Base-by-base conservation (phyloP, 1,140 invertebrate species). In the Pygmarrhopalites habei region DNA sequence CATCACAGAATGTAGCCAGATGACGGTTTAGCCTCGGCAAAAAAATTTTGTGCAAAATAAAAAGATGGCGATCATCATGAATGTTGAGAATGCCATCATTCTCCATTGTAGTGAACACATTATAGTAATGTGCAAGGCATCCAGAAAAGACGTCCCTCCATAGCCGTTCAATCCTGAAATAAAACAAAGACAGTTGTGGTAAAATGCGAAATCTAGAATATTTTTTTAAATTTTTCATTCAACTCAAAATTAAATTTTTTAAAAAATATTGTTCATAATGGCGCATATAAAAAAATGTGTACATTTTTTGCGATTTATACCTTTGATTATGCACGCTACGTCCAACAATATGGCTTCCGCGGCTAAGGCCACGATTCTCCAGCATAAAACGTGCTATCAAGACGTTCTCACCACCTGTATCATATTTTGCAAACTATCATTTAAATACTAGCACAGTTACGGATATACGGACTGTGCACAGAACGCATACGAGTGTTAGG, bases 141-240 rank as follows among this genome's bases (percentile, higher is more conserved):
- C 15, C n/a, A 12, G 49, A 15, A 19, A 41, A 61, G 3, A 65
- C 57, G 26, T 65, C 63, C 7, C 49, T 28, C 63, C 63, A 65
- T 23, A 65, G 53, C 35, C 63, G 49, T 56, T 65, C 63, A 39
- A 65, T 65, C 43, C 63, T 65, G 26, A n/a, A n/a, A n/a, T n/a
- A n/a, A n/a, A n/a, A n/a, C n/a, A n/a, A n/a, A n/a, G n/a, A n/a
- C n/a, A n/a, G n/a, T n/a, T n/a, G n/a, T n/a, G n/a, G 17, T 12
- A 17, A 51, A 28, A 7, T 35, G 15, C 5, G 5, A 7, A 5
- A 35, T 35, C 5, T 35, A 7, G 19, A 43, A 49, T 30, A 28
- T 1, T 53, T 19, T n/a, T 25, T 43, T 35, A 30, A 14, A n/a
- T 53, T 35, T 44, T 61, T 32, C 21, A 19, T 47, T 47, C 26